phyloP scores from a whole-genome alignment of 2,113 vertebrate species.

The Fulmarus glacialis region DNA sequence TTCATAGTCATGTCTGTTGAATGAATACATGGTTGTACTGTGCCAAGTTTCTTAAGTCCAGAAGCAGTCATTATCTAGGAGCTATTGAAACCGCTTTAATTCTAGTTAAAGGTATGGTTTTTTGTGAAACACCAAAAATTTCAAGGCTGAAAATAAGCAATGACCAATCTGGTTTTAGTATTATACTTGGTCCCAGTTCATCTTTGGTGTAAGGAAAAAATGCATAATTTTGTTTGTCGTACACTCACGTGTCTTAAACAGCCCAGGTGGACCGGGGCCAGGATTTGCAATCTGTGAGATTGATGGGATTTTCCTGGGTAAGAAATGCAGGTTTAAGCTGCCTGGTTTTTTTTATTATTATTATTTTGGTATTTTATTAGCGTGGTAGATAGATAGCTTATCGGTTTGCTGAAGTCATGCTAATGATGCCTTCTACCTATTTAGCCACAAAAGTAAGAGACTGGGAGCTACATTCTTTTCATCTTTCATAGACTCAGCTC shows the following conservation, averaged over 20 bases:
- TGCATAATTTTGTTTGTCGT: fast-evolving
- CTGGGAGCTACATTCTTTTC: not conserved
- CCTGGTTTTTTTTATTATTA: not conserved
- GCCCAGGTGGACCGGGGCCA: fast-evolving
- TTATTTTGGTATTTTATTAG: not conserved
- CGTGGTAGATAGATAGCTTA: not conserved
- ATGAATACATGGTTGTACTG: not conserved
- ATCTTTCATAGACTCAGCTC: not conserved
- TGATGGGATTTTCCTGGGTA: not conserved
- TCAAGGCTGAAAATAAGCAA: not conserved
- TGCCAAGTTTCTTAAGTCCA: not conserved
- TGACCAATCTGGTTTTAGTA: not conserved
- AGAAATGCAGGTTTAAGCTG: not conserved
- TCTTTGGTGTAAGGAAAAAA: not conserved
- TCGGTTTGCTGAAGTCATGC: not conserved
- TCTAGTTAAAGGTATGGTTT: not conserved
- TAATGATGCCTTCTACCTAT: not conserved
- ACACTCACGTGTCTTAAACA: fast-evolving
- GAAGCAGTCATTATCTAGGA: not conserved
- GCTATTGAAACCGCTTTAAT: not conserved
- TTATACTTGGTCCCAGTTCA: not conserved
- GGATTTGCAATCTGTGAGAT: not conserved
- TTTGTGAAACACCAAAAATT: not conserved
- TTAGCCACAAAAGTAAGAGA: not conserved
- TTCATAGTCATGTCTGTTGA: not conserved